These are phyloP conservation scores for Drosophila serrata DNA, from an alignment of 1,140 invertebrate genomes.

Conservation along the genomic window DNA sequence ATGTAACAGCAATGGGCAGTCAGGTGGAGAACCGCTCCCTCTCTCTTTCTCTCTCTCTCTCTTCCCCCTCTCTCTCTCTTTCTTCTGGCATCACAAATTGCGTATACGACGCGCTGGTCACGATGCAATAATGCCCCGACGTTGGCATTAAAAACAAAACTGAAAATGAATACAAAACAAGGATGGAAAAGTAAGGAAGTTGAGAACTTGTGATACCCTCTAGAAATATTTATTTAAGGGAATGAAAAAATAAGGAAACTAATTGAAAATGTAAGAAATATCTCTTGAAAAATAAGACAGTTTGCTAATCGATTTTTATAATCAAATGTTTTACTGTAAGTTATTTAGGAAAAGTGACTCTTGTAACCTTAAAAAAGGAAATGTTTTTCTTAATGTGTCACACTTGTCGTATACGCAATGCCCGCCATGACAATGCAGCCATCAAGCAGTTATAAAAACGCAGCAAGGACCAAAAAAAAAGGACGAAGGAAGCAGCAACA, in stretches of 20 bases:
- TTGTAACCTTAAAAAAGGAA: not conserved
- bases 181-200: too few relatives aligned
- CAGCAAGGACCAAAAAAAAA: slow-evolving; percentile 18
- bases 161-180: slow-evolving; percentile 42
- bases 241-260: not conserved
- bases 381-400: not conserved
- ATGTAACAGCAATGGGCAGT: slow-evolving; percentile 25
- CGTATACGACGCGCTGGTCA: slow-evolving; percentile 71
- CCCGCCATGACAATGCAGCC: slow-evolving; percentile 18
- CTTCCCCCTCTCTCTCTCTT: too few relatives aligned
- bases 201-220: slow-evolving; percentile 18
- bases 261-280: too few relatives aligned
- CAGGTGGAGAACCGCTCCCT: slow-evolving; percentile 5
- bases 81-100: slow-evolving; percentile 46
- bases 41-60: not conserved
- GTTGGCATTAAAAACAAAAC: slow-evolving; percentile 65
- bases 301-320: too few relatives aligned
- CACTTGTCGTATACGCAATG: slow-evolving; percentile 40
- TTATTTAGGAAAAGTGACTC: too few relatives aligned
- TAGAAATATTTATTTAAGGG: not conserved
- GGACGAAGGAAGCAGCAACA: slow-evolving; percentile 5
- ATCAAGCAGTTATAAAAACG: slow-evolving; percentile 32
- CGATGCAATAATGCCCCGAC: slow-evolving; percentile 68
- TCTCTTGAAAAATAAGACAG: too few relatives aligned
- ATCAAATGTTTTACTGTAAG: too few relatives aligned